Conservation (phyloP, 2,797 vertebrate genomes). For the Euphonia xanthogaster region DNA sequence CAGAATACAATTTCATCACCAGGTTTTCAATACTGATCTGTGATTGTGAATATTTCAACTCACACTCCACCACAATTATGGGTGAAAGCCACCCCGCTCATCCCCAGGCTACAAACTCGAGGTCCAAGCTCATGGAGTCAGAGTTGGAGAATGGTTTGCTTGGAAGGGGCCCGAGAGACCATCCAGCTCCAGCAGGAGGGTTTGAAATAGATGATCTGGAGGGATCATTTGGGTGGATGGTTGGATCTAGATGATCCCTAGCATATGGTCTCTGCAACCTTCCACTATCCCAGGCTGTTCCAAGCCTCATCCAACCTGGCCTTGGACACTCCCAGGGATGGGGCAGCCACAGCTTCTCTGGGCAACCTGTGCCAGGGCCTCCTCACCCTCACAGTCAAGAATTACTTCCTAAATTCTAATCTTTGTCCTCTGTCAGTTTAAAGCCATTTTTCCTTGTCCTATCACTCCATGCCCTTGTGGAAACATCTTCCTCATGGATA, state of each 20-base stretch:
- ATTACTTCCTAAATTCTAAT: neutral
- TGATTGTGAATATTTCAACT: neutral
- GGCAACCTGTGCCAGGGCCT: neutral
- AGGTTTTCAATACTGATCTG: neutral
- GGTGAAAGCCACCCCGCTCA: accelerated
- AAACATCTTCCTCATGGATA: neutral
- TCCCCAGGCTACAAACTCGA: neutral
- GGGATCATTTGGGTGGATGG: too few species aligned
- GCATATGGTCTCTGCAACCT: neutral
- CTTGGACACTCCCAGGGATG: neutral
- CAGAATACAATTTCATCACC: neutral
- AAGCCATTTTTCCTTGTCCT: neutral
- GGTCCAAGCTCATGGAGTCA: neutral
- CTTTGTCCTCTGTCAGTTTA: neutral
- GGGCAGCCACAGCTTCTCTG: neutral
- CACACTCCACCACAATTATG: accelerated
- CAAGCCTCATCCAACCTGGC: neutral
- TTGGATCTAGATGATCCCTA: neutral
- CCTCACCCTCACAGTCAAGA: accelerated
- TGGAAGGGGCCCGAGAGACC: neutral
- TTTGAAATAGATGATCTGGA: neutral
- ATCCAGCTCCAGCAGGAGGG: neutral
- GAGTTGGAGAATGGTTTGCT: neutral
- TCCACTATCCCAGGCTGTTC: neutral
- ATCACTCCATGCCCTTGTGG: neutral